Percentiles rank a stretch among this genome's conserved stretches.
Evolutionary conservation across 2,888 invertebrate genomes (phyloP).

Genomic region (Hofmannophila pseudospretella): DNA sequence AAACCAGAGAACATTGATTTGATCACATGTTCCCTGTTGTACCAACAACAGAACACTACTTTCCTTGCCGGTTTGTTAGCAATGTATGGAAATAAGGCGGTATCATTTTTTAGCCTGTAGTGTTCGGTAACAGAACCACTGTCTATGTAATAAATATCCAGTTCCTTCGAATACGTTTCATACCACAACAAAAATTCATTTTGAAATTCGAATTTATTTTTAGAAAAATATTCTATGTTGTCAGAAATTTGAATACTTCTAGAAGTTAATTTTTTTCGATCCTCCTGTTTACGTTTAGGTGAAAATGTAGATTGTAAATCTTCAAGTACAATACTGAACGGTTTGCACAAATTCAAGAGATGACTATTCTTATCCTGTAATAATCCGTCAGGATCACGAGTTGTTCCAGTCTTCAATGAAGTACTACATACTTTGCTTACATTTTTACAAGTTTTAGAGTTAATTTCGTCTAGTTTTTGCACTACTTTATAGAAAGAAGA

Average conservation of each 20-base stretch:
- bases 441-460: neutral
- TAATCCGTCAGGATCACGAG: neutral
- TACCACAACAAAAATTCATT: neutral
- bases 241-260: too few species aligned
- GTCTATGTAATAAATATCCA: neutral
- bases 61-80: neutral
- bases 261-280: neutral
- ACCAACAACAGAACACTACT: conserved; percentile 29
- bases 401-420: neutral
- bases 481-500: neutral
- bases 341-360: conserved; percentile 5
- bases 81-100: neutral
- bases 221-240: too few species aligned
- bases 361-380: neutral
- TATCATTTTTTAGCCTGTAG: neutral
- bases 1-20: conserved; percentile 1
- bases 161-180: neutral
- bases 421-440: too few species aligned
- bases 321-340: conserved; percentile 3
- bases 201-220: too few species aligned
- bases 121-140: neutral
- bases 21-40: conserved; percentile 18
- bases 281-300: too few species aligned
- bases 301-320: neutral
- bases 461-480: conserved; percentile 3